Percentiles rank a stretch among this genome's conserved stretches.
These are phyloP conservation scores for Drosophila formosana DNA, from an alignment of 2,888 invertebrate species.

Conservation along the genomic window DNA sequence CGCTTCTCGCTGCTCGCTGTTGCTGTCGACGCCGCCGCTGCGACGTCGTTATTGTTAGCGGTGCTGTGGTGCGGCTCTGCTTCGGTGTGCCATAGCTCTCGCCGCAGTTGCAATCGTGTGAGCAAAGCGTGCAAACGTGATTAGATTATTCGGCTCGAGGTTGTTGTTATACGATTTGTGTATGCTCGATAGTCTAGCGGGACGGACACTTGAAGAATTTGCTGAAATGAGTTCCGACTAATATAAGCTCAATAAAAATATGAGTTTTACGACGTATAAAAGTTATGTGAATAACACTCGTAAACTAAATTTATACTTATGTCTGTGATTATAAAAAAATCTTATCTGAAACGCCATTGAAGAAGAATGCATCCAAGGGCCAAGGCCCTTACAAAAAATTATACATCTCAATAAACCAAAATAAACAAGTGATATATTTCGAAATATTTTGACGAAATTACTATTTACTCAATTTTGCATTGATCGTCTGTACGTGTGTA, in stretches of 20 bases:
- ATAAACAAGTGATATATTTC: conserved; percentile 44
- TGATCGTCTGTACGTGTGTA: conserved; percentile 34
- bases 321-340: conserved; percentile 22
- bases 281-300: conserved; percentile 21
- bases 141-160: conserved; percentile 62
- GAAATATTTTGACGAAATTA: conserved; percentile 62
- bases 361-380: conserved; percentile 22
- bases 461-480: conserved; percentile 47
- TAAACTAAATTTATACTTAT: conserved; percentile 10
- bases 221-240: conserved; percentile 31
- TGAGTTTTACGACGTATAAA: conserved; percentile 49
- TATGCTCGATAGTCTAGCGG: conserved; percentile 23
- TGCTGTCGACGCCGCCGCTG: conserved; percentile 32
- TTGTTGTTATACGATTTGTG: conserved; percentile 13
- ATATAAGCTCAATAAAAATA: conserved; percentile 42
- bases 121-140: conserved; percentile 83
- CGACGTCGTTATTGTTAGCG: conserved; percentile 21
- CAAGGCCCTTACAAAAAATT: conserved; percentile 22
- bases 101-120: conserved; percentile 81
- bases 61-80: conserved; percentile 34
- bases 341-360: neutral
- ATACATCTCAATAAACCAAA: neutral
- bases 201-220: conserved; percentile 23
- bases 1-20: conserved; percentile 10
- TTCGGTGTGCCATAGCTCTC: conserved; percentile 50